Evolutionary conservation across 2,797 vertebrate genomes (phyloP), one percentile per base, ranked within the genome.

Genomic region (Tadarida brasiliensis): DNA sequence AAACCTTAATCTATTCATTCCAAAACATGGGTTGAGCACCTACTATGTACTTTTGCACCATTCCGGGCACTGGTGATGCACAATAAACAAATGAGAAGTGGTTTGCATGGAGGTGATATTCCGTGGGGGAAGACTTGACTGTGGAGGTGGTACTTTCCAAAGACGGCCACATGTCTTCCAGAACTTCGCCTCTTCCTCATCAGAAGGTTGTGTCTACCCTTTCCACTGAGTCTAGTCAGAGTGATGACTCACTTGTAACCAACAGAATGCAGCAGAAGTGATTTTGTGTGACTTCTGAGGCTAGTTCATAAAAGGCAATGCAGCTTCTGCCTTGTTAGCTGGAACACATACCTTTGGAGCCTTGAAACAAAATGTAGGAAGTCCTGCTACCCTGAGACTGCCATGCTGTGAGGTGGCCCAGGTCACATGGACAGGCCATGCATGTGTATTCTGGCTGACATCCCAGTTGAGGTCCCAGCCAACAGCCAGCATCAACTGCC

Each of bases 211-310:
- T 33, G 28, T 59, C 56, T 56, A 49, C 4, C 44, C n/a, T n/a
- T 93, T 59, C 39, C 65, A 68, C 83, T 89, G 59, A 47, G 20
- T 80, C 47, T 20, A 19, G 35, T 11, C 56, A 54, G 61, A 17
- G 24, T 56, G 56, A 22, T 51, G 67, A 67, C 49, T 85, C 57
- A 35, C 35, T 47, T 30, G 30, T 12, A 49, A 61, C 63, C 67
- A 77, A 49, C 28, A 30, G 33, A 51, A 49, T 39, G 85, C 33
- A 81, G 71, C 33, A 9, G 24, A 70, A 24, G 16, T 33, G 44
- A 83, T 49, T 93, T 7, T 35, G 39, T 14, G 19, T 87, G 77
- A 77, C 63, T 92, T 95, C 87, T 65, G 44, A 93, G 77, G 65
- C 82, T 5, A 92, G 54, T 24, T 91, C 73, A 67, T 20, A 14